These are phyloP conservation scores for Drosophila birchii DNA, from an alignment of 2,888 invertebrate species.

Conservation along the genomic window DNA sequence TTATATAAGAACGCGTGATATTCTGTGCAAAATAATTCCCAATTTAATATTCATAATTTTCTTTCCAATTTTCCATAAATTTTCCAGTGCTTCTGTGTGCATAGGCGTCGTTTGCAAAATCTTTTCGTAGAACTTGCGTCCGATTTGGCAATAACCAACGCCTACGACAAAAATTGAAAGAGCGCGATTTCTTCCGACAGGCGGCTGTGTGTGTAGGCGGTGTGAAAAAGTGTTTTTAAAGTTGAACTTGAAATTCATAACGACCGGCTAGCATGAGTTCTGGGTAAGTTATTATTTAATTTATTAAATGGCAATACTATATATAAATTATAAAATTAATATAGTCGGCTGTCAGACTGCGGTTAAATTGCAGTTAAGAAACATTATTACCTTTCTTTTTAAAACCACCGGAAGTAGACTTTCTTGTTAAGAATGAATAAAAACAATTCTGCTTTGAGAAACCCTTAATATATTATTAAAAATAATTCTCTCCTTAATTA, in stretches of 20 bases:
- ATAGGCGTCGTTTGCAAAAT: slow-evolving; percentile 53
- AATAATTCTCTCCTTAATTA: not conserved
- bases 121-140: slow-evolving; percentile 61
- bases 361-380: not conserved
- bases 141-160: slow-evolving; percentile 52
- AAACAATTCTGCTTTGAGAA: too few relatives aligned
- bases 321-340: too few relatives aligned
- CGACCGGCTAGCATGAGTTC: slow-evolving; percentile 59
- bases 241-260: slow-evolving; percentile 42
- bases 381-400: not conserved
- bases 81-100: slow-evolving; percentile 74
- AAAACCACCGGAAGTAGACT: not conserved
- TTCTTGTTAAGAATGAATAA: too few relatives aligned
- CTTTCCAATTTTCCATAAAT: slow-evolving; percentile 48
- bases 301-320: not conserved
- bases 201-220: slow-evolving; percentile 41
- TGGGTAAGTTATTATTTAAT: slow-evolving; percentile 58
- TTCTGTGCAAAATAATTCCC: slow-evolving; percentile 47
- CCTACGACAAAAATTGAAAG: slow-evolving; percentile 36
- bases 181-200: slow-evolving; percentile 20
- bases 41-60: slow-evolving; percentile 33
- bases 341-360: not conserved
- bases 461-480: too few relatives aligned
- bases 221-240: slow-evolving; percentile 34
- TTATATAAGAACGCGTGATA: slow-evolving; percentile 74